phyloP scores from a whole-genome alignment of 2,888 invertebrate species.

The Agrotis clavis region DNA sequence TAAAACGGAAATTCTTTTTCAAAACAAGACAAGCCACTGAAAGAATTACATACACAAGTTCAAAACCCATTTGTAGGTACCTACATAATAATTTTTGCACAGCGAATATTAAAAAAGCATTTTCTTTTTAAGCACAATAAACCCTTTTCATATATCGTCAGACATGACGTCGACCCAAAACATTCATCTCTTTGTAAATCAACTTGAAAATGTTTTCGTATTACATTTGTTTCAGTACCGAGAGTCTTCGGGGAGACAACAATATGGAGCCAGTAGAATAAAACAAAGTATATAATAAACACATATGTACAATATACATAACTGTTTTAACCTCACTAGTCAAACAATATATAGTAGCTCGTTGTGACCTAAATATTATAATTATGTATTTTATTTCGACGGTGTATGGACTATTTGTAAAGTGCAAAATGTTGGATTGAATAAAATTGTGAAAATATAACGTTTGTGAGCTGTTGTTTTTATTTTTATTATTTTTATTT shows the following conservation, averaged over 20 bases:
- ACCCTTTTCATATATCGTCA: not conserved
- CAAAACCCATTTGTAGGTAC: no score
- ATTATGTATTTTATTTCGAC: conserved; percentile 42
- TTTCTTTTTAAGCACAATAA: not conserved
- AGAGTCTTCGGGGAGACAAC: conserved; percentile 67
- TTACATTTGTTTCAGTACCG: conserved; percentile 74
- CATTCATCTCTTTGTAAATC: conserved; percentile 22
- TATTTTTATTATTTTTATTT: no score
- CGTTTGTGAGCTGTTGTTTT: conserved; percentile 18
- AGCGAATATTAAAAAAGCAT: not conserved
- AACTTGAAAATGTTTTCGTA: conserved; percentile 35
- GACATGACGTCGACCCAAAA: conserved; percentile 6
- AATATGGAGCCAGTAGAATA: conserved; percentile 68
- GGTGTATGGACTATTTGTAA: conserved; percentile 48
- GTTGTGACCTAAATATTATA: conserved; percentile 35
- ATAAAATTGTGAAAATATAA: conserved; percentile 52
- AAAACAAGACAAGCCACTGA: no score
- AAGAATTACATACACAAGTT: no score
- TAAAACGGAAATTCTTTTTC: no score
- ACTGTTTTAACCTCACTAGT: conserved; percentile 56
- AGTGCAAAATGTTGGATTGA: conserved; percentile 48
- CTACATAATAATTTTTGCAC: not conserved
- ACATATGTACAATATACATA: conserved; percentile 23
- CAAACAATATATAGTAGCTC: conserved; percentile 45
- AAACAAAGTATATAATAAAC: conserved; percentile 42